phyloP scores from a whole-genome alignment of 1,140 invertebrate species.

The Steinernema feltiae region DNA sequence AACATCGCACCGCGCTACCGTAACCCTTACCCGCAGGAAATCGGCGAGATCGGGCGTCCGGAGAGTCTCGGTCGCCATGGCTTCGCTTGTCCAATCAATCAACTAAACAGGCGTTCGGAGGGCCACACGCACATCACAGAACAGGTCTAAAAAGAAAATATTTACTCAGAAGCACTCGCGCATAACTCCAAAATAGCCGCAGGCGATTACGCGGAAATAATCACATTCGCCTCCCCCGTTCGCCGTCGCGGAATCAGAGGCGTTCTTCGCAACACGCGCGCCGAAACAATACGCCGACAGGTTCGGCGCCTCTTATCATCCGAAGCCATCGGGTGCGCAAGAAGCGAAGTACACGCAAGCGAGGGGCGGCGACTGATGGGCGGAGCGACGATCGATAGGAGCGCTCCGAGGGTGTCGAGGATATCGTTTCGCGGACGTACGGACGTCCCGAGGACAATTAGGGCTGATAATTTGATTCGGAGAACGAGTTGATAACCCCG shows the following conservation, averaged over 20 bases:
- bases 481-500: not conserved
- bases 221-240: not conserved
- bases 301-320: not conserved
- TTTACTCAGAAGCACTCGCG: not conserved
- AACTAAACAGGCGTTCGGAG: not conserved
- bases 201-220: not conserved
- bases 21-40: not conserved
- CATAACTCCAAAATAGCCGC: constrained; percentile 1
- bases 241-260: not conserved
- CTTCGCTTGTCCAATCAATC: not conserved
- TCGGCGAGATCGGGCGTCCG: not conserved
- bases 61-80: not conserved
- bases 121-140: not conserved
- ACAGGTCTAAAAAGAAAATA: not conserved
- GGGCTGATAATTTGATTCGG: not conserved
- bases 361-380: not conserved
- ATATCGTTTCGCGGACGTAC: not conserved
- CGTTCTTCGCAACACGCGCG: not conserved
- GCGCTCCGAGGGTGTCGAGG: not conserved
- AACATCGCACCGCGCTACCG: not conserved
- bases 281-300: not conserved
- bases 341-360: not conserved
- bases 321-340: not conserved
- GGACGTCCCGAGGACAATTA: not conserved
- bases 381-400: not conserved